Evolutionary conservation across 2,888 invertebrate genomes (phyloP), one percentile per base, ranked within the genome.

Genomic region (Spodoptera picta): DNA sequence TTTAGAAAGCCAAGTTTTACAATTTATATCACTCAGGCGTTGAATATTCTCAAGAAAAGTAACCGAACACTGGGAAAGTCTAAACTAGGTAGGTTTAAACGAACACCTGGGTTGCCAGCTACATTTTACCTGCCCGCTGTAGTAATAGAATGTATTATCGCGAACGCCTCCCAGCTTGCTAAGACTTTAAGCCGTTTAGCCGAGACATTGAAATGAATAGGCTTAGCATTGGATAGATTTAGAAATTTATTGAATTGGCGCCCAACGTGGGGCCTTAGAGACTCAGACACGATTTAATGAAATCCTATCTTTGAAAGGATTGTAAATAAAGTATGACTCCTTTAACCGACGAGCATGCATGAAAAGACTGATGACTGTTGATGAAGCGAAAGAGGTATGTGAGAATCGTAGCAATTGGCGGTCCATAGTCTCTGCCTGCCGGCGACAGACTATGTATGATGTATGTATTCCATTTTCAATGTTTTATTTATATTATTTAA

Each of bases 121-220:
- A 73, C 68, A 76, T 73, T 72, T 72, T 71, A 68, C 59, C 60
- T 67, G 65, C 42, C 62, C 67, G 51, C 59, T 58, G 54, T 66
- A 56, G 75, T 80, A 84, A 78, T 76, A 70, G 73, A 73, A 81
- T 78, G 66, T 73, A 81, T 82, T 82, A 78, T 63, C 65, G 76
- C 48, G 55, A 55, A 62, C 65, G 58, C 62, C 73, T 52, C 60
- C 44, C 59, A 55, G 46, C 59, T 49, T 41, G 72, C 65, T 79
- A 75, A 83, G 70, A 71, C 66, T 65, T 63, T 84, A 84, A 84
- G 75, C 83, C 76, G 69, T 77, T 84, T 80, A 83, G 75, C 70
- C 66, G 60, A 70, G 78, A 73, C 82, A 79, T 80, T 79, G 81
- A 83, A 82, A 73, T 77, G 73, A 78, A 69, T 56, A 54, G 60